Base-by-base conservation (phyloP, 2,888 invertebrate species). In the Homarus gammarus region DNA sequence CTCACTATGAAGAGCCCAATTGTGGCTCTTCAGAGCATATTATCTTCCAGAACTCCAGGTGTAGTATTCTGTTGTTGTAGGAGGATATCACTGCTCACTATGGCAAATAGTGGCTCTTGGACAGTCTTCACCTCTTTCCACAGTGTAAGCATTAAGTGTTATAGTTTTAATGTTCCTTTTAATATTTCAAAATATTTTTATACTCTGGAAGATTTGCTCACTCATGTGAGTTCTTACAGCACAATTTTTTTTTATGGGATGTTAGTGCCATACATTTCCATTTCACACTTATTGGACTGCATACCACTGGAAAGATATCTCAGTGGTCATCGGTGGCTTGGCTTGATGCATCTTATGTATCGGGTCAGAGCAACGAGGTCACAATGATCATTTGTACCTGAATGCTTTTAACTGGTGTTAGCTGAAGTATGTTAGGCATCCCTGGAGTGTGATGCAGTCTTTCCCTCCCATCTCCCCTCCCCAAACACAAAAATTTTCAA, bases 301-400 rank as follows among this genome's bases (percentile, higher is more conserved):
- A 87, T 61, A 73, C 84, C 84, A 84, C 88, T 84, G 68, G 73
- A 79, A 84, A 87, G 56, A 82, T 79, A 36, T 61, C 78, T 79
- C 78, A 49, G 78, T 79, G 78, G 78, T 79, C 36, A 82, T 56
- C 64, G 82, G 40, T 64, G 31, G 73, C 64, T 64, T 61, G 82
- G 38, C 27, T 38, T 87, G 70, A 77, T 77, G 77, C 61, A 84
- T 64, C 64, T 64, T 36, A 31, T 85, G 77, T 75, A 81, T 81
- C 73, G 49, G 68, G 84, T 79, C 84, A 78, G 56, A 84, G 38
- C 77, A 89, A 40, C 73, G 79, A 81, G 88, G 88, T 84, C 88
- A 89, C 88, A 89, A 78, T 79, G 85, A 89, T 89, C 84, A 89
- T 89, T 89, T 89, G 89, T 89, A 89, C 89, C 89, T 89, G 89